A percentile compares a stretch with the other conserved stretches of the same genome.
Evolutionary conservation across 2,888 invertebrate species (phyloP).

Genomic region (Chaetoderma sp.): DNA sequence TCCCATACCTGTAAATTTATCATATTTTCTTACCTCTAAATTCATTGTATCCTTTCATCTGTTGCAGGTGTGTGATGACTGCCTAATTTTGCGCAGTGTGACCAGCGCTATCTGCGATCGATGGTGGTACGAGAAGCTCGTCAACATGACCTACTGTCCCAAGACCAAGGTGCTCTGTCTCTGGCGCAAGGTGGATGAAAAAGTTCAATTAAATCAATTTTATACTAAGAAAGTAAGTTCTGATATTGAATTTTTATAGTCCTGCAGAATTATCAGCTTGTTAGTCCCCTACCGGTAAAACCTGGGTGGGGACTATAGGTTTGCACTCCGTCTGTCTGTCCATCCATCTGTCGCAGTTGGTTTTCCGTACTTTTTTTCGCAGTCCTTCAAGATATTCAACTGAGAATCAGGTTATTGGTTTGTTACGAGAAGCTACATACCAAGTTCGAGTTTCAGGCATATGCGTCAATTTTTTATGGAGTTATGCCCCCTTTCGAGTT

Average conservation of each 20-base stretch:
- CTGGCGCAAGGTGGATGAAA: conserved; percentile 87
- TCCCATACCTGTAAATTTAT: not conserved
- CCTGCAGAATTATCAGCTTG: not conserved
- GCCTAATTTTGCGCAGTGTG: conserved; percentile 75
- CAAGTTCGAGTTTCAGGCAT: too few relatives aligned
- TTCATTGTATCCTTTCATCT: not conserved
- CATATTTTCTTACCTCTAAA: not conserved
- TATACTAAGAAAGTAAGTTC: conserved; percentile 92
- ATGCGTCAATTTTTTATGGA: too few relatives aligned
- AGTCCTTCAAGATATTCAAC: too few relatives aligned
- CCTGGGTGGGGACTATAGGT: not conserved
- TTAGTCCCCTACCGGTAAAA: too few relatives aligned
- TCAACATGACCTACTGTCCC: conserved; percentile 99
- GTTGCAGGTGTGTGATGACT: conserved; percentile 91
- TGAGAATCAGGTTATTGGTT: not conserved
- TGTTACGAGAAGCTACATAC: too few relatives aligned
- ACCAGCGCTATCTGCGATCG: conserved; percentile 72
- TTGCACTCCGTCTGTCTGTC: too few relatives aligned
- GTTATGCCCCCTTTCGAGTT: too few relatives aligned
- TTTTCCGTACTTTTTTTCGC: too few relatives aligned
- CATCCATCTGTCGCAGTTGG: too few relatives aligned
- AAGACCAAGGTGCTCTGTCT: conserved; percentile 97
- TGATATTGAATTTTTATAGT: not conserved
- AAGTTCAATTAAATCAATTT: conserved; percentile 83
- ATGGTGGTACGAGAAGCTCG: conserved; percentile 99